Percentiles rank a stretch among this genome's conserved stretches.
Evolutionary conservation across 2,113 vertebrate species (phyloP).

Genomic region (Solenodon paradoxus): DNA sequence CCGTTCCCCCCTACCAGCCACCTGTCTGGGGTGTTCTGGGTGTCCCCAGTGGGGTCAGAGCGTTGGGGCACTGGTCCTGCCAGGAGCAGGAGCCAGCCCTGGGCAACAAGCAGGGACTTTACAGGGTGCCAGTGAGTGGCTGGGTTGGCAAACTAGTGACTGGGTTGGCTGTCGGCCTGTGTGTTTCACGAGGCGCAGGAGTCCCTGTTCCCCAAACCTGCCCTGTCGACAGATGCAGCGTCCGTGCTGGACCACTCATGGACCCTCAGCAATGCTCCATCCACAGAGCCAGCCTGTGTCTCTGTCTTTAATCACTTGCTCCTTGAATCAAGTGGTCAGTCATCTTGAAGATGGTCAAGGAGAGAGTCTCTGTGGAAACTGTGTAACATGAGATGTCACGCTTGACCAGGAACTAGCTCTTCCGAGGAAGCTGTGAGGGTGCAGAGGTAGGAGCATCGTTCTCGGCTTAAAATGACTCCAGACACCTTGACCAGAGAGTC

Average conservation of each 20-base stretch:
- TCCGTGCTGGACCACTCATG: no score
- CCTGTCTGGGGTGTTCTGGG: no score
- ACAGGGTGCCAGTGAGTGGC: not conserved
- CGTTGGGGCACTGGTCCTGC: no score
- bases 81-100: rapidly evolving
- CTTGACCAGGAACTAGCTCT: not conserved
- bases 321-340: rapidly evolving
- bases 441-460: rapidly evolving
- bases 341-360: rapidly evolving
- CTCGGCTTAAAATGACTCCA: not conserved
- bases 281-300: rapidly evolving
- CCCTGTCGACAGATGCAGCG: rapidly evolving
- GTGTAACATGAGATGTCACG: not conserved
- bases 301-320: not conserved
- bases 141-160: rapidly evolving
- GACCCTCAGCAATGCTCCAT: rapidly evolving
- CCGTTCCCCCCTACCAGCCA: no score
- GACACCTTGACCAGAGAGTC: not conserved
- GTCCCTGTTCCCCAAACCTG: rapidly evolving
- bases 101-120: rapidly evolving
- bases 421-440: no score
- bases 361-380: rapidly evolving
- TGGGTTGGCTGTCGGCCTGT: rapidly evolving
- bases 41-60: no score
- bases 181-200: not conserved